These are phyloP conservation scores for Neotoma lepida DNA, from an alignment of 2,113 vertebrate genomes.

Conservation along the genomic window DNA sequence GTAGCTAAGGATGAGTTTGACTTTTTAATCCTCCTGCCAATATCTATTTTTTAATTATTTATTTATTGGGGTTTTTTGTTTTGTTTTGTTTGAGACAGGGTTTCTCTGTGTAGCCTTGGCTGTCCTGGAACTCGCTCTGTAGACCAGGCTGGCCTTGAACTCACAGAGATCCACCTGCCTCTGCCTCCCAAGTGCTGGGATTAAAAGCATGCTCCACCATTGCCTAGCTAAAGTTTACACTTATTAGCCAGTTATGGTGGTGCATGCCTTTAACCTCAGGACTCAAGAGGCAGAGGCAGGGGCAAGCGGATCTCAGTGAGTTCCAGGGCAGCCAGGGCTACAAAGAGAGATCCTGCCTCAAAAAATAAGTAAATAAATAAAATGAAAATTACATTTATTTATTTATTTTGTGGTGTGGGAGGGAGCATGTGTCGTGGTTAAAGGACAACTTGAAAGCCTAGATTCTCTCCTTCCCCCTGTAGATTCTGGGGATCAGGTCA, in stretches of 20 bases:
- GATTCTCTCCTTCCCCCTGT: background rate
- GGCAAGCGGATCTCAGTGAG: background rate
- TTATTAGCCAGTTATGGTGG: background rate
- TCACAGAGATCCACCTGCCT: background rate
- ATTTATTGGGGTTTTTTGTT: no score
- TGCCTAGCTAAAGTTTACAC: background rate
- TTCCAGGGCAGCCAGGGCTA: background rate
- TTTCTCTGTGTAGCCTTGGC: background rate
- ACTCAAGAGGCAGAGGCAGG: background rate
- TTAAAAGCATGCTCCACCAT: background rate
- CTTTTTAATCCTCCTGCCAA: background rate
- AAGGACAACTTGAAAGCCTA: background rate
- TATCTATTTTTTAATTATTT: background rate
- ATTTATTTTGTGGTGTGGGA: background rate
- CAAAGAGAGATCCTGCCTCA: background rate
- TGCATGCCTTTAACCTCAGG: background rate
- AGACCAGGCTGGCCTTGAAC: background rate
- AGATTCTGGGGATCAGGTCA: background rate
- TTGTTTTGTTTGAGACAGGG: background rate
- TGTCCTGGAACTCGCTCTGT: background rate
- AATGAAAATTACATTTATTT: background rate
- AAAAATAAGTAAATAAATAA: background rate
- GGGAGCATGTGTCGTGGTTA: background rate
- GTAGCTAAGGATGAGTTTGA: background rate
- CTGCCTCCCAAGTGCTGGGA: background rate